phyloP scores from a whole-genome alignment of 2,797 vertebrate species.

The Cossypha niveicapilla region DNA sequence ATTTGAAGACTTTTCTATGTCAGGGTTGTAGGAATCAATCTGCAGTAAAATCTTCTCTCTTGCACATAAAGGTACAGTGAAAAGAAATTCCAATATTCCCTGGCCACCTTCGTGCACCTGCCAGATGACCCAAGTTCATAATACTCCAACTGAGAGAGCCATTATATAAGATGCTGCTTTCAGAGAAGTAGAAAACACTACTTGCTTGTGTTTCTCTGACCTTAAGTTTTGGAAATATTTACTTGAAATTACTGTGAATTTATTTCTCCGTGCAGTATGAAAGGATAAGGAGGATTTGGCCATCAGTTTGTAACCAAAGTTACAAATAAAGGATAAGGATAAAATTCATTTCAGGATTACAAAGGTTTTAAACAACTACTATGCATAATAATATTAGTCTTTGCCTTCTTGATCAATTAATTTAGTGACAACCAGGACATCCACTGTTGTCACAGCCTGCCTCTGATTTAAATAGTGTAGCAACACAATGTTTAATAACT shows the following conservation, averaged over 20 bases:
- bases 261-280: background rate
- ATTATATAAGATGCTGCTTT: background rate
- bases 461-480: background rate
- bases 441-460: background rate
- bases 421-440: background rate
- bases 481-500: background rate
- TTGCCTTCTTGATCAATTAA: background rate
- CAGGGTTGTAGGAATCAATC: background rate
- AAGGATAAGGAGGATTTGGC: background rate
- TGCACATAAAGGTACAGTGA: background rate
- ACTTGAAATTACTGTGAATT: background rate
- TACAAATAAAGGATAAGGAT: background rate
- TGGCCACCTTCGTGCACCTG: background rate
- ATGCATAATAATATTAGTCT: background rate
- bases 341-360: background rate
- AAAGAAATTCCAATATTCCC: background rate
- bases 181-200: background rate
- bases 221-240: background rate
- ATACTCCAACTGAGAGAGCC: background rate
- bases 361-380: background rate
- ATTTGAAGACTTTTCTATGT: background rate
- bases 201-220: background rate
- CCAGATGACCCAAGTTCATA: background rate
- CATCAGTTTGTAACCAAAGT: background rate
- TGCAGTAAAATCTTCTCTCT: background rate